A percentile compares a stretch with the other conserved stretches of the same genome.
Evolutionary conservation across 1,140 invertebrate genomes (phyloP).

Genomic region (Melitaea cinxia): DNA sequence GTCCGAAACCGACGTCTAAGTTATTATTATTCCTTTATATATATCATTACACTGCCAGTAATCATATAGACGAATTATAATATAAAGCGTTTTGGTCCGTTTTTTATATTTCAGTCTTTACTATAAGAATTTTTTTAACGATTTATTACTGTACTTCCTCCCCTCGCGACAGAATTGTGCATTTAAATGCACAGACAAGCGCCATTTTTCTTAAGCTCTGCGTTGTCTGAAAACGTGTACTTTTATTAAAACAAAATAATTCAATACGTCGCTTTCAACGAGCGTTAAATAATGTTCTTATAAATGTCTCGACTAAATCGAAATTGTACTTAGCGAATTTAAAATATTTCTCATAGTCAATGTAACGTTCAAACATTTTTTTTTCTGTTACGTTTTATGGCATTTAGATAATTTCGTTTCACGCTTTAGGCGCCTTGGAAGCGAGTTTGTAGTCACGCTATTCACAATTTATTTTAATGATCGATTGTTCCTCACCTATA

Average conservation of each 20-base stretch:
- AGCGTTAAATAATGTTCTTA: not conserved
- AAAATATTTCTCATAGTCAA: not conserved
- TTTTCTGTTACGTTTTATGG: slow-evolving; percentile 7
- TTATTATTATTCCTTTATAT: slow-evolving; percentile 57
- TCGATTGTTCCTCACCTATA: slow-evolving; percentile 23
- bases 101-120: slow-evolving; percentile 79
- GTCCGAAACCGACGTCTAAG: slow-evolving; percentile 51
- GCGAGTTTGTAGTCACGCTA: slow-evolving; percentile 23
- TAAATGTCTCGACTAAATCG: not conserved
- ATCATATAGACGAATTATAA: slow-evolving; percentile 76
- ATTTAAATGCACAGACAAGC: slow-evolving; percentile 33
- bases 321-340: not conserved
- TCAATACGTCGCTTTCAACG: not conserved
- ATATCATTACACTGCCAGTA: slow-evolving; percentile 79
- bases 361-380: not conserved
- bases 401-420: slow-evolving; percentile 6
- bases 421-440: slow-evolving; percentile 10
- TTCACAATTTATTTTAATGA: slow-evolving; percentile 28
- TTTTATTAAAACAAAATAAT: slow-evolving; percentile 17
- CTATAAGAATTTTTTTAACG: slow-evolving; percentile 72
- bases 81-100: slow-evolving; percentile 68
- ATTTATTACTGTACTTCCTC: slow-evolving; percentile 58
- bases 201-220: slow-evolving; percentile 49
- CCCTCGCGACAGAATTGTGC: slow-evolving; percentile 43
- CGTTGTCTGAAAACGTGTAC: slow-evolving; percentile 47